Base-by-base conservation (phyloP, 2,797 vertebrate species). In the Crocidura indochinensis region DNA sequence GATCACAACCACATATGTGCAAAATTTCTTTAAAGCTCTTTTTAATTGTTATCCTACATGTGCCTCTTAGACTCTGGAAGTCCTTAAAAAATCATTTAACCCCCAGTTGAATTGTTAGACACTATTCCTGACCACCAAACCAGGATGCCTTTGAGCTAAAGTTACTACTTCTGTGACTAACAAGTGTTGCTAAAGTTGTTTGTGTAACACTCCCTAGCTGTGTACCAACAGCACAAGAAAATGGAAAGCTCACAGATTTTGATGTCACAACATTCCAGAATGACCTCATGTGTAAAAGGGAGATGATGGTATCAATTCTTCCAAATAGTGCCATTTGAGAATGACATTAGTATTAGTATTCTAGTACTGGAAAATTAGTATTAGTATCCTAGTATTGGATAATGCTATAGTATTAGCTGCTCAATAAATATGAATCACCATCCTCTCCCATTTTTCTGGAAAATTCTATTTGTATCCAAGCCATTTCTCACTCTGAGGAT, bases 261-360 rank as follows among this genome's bases (percentile, higher is more conserved):
- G 19, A 65, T 20, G 19, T 29, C 79, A 81, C 5, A 68, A 65
- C 26, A 62, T 71, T 46, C 46, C 11, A 82, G 24, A 24, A 69
- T 81, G 69, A 87, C 80, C 77, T 77, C 38, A 53, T n/a, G 10
- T 56, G 26, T 75, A 82, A 86, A 91, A 60, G 17, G 29, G 19
- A 49, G 12, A 47, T 73, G 62, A 38, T 46, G 19, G 69, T 44
- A 78, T 44, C 26, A 24, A 10, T 31, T 68, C 12, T 4, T 75
- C 38, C 22, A 14, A 53, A 53, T 51, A 46, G 26, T 20, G 15
- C 60, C 68, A 5, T 19, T 84, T 51, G 27, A 73, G 73, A 87
- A 91, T 60, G 38, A 5, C 38, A 26, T 46, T 68, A 73, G 29
- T 49, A 74, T 65, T 38, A 38, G 38, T 38, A 38, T 38, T 38